Base-by-base conservation (phyloP, 2,797 vertebrate species). In the Decapterus maruadsi region DNA sequence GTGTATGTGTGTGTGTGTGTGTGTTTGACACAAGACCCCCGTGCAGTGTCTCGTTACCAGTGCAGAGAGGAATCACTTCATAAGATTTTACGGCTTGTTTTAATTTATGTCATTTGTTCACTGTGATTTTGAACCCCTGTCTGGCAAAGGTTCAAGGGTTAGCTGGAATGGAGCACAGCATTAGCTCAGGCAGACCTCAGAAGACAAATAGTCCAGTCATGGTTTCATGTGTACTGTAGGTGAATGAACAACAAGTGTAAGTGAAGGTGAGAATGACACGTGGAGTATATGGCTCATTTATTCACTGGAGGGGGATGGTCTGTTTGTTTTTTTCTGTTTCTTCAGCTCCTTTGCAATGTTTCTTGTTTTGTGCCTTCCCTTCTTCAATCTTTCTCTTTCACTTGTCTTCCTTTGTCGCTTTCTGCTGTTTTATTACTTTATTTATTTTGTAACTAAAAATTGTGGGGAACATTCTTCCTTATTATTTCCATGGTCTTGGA, bases 181-280 rank as follows among this genome's bases (percentile, higher is more conserved):
- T 36, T 36, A 8, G 26, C 26, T 26, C 26, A 26, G 26, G 26
- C 26, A 26, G 34, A 36, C 34, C 34, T 8, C 7, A 2, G 7
- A 36, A 36, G 34, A 36, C 34, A 36, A 36, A 36, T 8, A 8
- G 34, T 36, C 34, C 34, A 36, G 1, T 36, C 34, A 36, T 36
- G 34, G 34, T 36, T 36, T 36, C 34, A 36, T 36, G 34, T 8
- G 34, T 36, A n/a, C n/a, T 36, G 29, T 48, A 60, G 43, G 29
- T 48, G 56, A 60, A 64, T 59, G 48, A 73, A 74, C 76, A 73
- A 66, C 46, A 74, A 46, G 67, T 51, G 43, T 53, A 64, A n/a
- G 56, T 11, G 65, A 71, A 73, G 65, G 65, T 48, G 66, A 74
- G 48, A 54, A 53, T 53, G 65, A 76, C 75, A 80, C 55, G 42